Base-by-base conservation (phyloP, 1,140 invertebrate species). In the Drosophila biarmipes region DNA sequence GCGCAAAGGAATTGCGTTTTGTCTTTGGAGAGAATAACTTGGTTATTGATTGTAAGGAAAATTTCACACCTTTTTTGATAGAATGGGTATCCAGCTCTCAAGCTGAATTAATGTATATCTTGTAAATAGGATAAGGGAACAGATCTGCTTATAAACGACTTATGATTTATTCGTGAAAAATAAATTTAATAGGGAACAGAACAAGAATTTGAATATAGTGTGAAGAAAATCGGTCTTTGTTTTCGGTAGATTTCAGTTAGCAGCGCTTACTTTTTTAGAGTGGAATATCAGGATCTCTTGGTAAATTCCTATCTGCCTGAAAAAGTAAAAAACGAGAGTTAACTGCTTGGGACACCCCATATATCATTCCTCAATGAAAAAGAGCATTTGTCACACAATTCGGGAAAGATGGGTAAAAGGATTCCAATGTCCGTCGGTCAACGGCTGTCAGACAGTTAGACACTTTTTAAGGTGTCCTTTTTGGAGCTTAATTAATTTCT, bases 381-480 rank as follows among this genome's bases (percentile, higher is more conserved):
- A 31, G 4, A 11, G 0, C 19, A 12, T 11, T 24, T 21, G 34
- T 24, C 1, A 35, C n/a, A 21, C 35, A n/a, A 51, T 37, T 48
- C 4, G 1, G 12, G 11, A 42, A 4, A 11, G 34, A 52, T 24
- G 14, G 1, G 8, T 64, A 40, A 79, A 64, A 34, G 69, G 62
- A 73, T 85, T 85, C 55, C 46, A 66, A 51, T 80, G 45, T 64
- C 52, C 40, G 61, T 35, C 24, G 66, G 62, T 27, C 49, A 58
- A 48, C 31, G 35, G 21, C 34, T 62, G 12, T 52, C 68, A 56
- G n/a, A 19, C 49, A 59, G 49, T 45, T 69, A 48, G 57, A 59
- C 31, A 53, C n/a, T 34, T 45, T 75, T 67, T 63, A 62, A 49
- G 46, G 14, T 43, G 45, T 40, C 42, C 42, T 48, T 46, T 49